Evolutionary conservation across 2,113 vertebrate species (phyloP), one percentile per base, ranked within the genome.

Genomic region (Anolis sagrei): DNA sequence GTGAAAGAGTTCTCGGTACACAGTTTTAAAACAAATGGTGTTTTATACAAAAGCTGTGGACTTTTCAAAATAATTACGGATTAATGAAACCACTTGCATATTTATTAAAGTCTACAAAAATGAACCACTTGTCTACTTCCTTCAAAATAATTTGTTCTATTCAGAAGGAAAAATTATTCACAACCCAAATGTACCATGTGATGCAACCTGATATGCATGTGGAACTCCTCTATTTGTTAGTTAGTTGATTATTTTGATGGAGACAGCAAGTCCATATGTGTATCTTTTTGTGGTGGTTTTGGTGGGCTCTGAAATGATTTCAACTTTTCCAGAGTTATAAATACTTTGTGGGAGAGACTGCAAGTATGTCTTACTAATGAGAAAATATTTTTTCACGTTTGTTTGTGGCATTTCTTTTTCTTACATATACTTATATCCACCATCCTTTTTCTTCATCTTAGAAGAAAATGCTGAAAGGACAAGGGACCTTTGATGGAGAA

Each of bases 401-500:
- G 1, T 90, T 32, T 70, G 4, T 90, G 61, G 68, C 75, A 79
- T 58, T 36, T 81, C 76, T 44, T 23, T n/a, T 78, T 88, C 82
- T 89, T 2, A 54, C 89, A 85, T 85, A 78, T 92, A 75, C 87
- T 2, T 64, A n/a, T 87, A 89, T 91, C 89, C 87, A 94, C 34
- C 77, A 89, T 70, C 89, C 82, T 44, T 90, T 82, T 87, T 80
- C 86, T 82, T 39, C 88, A 86, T 84, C 1, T 21, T 91, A 97
- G 96, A 98, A 97, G 94, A 98, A 97, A 92, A 91, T 95, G 81
- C 93, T 98, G 94, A 97, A 95, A 91, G 95, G 86, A 89, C 98
- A 99, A 94, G 96, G 96, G 89, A 98, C 98, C 0, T 99, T 99
- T 84, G 98, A 98, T 94, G 98, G 97, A 34, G 98, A 99, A 96